Base-by-base conservation (phyloP, 23 tunicate species). In the Ciona savignyi region DNA sequence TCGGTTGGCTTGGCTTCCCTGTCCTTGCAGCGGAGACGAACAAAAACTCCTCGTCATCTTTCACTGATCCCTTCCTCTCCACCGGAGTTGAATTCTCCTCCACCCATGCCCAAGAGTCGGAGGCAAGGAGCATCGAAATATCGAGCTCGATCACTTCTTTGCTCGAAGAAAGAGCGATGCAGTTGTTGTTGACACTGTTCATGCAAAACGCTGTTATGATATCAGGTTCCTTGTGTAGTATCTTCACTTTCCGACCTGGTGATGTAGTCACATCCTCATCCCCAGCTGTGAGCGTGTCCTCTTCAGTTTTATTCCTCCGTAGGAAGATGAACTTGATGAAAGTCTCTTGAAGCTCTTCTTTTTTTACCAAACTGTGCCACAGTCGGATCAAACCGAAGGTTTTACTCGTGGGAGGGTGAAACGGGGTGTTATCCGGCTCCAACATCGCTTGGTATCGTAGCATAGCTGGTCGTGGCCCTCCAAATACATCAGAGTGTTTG, bases 101-200 rank as follows among this genome's bases (percentile, higher is more conserved):
- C 30, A 85, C 56, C 91, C 90, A 84, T 9, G 87, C 29, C 97
- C 97, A 91, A 0, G 68, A 29, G 35, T 91, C 91, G 32, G 86
- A 70, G 20, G 86, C 91, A 3, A 91, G 67, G 30, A 91, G 42
- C 15, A 72, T 66, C 6, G 90, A 63, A 2, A 91, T 4, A 35
- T 91, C 91, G 24, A 91, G 70, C 34, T 91, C 97, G 31, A 78
- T 81, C 4, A 91, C 61, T 34, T 91, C 97, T 33, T 87, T 88
- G 24, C 61, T 67, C 25, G 90, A 79, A 22, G 97, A 81, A 30
- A 91, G 33, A 3, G 89, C 86, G 51, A 91, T 77, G 77, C 83
- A 91, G 70, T 84, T 91, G 0, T 83, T 71, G 72, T 84, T 91
- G 30, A 91, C 97, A n/a, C 84, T 84, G 62, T 91, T 91, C 32